phyloP scores from a whole-genome alignment of 2,113 vertebrate genomes.

The Callorhinus ursinus region DNA sequence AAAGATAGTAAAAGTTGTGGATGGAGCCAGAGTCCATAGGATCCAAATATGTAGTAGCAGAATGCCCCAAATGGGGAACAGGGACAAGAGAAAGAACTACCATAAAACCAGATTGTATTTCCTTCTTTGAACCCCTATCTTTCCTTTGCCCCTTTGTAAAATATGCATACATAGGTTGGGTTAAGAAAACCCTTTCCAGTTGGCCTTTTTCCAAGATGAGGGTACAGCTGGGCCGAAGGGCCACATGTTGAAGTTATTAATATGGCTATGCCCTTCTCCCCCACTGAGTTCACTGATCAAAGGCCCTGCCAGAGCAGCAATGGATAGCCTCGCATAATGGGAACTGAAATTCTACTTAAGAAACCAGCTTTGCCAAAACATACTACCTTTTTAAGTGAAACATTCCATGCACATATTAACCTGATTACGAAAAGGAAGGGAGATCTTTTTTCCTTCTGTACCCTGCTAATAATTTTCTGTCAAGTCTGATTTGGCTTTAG shows the following conservation, averaged over 20 bases:
- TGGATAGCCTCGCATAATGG: constrained; percentile 71
- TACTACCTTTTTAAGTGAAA: constrained; percentile 88
- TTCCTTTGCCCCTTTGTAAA: constrained; percentile 64
- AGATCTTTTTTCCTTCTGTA: constrained; percentile 91
- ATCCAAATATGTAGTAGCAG: constrained; percentile 64
- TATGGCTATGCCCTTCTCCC: constrained; percentile 70
- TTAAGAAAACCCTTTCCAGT: constrained; percentile 85
- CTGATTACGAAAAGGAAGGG: constrained; percentile 86
- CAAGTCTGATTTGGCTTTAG: constrained; percentile 90
- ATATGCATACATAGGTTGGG: constrained; percentile 85
- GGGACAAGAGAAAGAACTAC: constrained; percentile 14
- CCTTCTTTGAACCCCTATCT: constrained; percentile 65
- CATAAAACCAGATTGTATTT: constrained; percentile 41
- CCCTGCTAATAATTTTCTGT: constrained; percentile 92
- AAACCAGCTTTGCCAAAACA: constrained; percentile 80
- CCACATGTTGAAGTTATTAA: constrained; percentile 70
- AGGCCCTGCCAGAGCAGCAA: constrained; percentile 77
- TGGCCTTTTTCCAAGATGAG: constrained; percentile 84
- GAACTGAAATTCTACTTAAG: constrained; percentile 81
- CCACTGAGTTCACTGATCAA: constrained; percentile 72
- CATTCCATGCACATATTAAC: constrained; percentile 91
- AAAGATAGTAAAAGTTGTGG: constrained; percentile 65
- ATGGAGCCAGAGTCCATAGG: constrained; percentile 48
- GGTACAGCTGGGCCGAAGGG: constrained; percentile 79
- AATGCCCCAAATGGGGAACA: neutral